phyloP scores from a whole-genome alignment of 2,113 vertebrate genomes.

The Takifugu bimaculatus region DNA sequence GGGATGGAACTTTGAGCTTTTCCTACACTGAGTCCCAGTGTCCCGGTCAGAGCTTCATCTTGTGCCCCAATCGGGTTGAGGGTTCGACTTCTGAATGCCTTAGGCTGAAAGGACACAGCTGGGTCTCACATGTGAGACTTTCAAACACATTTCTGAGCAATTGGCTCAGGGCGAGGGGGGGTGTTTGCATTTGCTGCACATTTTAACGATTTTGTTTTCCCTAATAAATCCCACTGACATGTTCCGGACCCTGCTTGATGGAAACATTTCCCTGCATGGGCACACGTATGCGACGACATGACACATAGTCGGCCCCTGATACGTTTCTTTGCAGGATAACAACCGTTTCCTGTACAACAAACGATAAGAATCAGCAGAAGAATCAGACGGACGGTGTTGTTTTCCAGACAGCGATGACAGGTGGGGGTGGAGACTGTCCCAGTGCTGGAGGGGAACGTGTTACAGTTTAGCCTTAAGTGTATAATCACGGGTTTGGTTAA shows the following conservation, averaged over 20 bases:
- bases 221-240: constrained; percentile 22
- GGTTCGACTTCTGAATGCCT: no score
- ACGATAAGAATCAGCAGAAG: constrained; percentile 2
- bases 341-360: constrained; percentile 24
- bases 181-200: constrained; percentile 14
- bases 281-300: neutral
- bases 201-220: constrained; percentile 20
- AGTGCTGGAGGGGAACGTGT: constrained; percentile 65
- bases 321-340: neutral
- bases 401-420: constrained; percentile 33
- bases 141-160: constrained; percentile 25
- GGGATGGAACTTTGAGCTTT: constrained; percentile 31
- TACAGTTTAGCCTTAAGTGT: constrained; percentile 71
- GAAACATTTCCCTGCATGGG: neutral
- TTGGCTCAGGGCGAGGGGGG: constrained; percentile 1
- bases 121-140: constrained; percentile 50
- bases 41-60: no score
- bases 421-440: constrained; percentile 46
- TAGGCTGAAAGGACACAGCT: constrained; percentile 42
- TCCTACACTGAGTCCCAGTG: neutral
- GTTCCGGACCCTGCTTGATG: neutral
- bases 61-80: constrained; percentile 3
- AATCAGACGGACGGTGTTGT: constrained; percentile 17
- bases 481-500: constrained; percentile 70
- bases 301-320: no score